phyloP scores from a whole-genome alignment of 2,113 vertebrate genomes.

The Echinops telfairi region DNA sequence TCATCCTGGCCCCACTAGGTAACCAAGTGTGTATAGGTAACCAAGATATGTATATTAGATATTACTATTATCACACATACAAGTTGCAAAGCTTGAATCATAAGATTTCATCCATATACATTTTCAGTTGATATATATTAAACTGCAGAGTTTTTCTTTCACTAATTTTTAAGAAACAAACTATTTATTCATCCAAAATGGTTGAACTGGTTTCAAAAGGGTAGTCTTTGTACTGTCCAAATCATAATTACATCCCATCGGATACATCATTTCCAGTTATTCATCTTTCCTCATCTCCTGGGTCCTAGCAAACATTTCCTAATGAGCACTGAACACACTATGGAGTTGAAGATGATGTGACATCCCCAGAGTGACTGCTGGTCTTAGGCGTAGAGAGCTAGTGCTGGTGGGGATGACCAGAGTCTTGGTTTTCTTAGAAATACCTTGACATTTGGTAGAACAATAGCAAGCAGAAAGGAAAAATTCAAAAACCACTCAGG shows the following conservation, averaged over 20 bases:
- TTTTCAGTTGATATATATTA: neutral
- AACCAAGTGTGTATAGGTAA: neutral
- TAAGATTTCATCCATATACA: neutral
- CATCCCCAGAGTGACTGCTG: neutral
- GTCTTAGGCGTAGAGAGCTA: neutral
- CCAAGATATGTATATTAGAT: neutral
- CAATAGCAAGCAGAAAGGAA: neutral
- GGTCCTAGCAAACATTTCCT: neutral
- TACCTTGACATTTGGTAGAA: neutral
- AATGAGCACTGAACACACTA: no score
- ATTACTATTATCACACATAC: neutral
- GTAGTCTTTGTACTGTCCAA: no score
- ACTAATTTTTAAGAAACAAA: neutral
- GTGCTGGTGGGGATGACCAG: neutral
- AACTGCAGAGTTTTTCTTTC: neutral
- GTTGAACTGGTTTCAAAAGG: neutral
- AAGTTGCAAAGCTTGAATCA: neutral
- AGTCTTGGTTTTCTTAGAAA: neutral
- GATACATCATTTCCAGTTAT: neutral
- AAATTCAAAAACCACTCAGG: neutral
- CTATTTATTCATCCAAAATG: neutral
- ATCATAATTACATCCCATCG: neutral
- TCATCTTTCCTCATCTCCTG: neutral
- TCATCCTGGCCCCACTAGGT: neutral
- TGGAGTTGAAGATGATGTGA: neutral